phyloP scores from a whole-genome alignment of 2,797 vertebrate species.

The Microctenopoma stevenorrisi region DNA sequence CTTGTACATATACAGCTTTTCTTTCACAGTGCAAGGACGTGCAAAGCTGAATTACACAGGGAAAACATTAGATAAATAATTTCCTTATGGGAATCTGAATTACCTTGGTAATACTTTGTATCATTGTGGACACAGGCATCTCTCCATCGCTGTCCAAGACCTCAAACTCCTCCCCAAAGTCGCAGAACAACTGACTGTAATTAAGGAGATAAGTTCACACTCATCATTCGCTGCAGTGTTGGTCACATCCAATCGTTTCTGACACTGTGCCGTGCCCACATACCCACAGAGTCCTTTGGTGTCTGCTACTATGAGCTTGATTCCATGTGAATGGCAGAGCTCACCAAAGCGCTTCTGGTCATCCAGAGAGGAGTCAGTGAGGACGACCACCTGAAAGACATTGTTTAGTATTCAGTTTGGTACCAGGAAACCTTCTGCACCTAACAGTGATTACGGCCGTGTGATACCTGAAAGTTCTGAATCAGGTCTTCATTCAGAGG shows the following conservation, averaged over 20 bases:
- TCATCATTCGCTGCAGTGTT: background rate
- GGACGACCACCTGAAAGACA: slow-evolving; percentile 87
- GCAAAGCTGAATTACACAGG: slow-evolving; percentile 8
- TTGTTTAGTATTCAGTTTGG: background rate
- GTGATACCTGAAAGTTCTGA: slow-evolving; percentile 82
- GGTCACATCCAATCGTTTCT: background rate
- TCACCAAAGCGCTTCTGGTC: slow-evolving; percentile 86
- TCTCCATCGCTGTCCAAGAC: slow-evolving; percentile 83
- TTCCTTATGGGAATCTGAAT: too few relatives aligned
- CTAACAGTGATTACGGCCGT: background rate
- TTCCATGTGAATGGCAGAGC: slow-evolving; percentile 82
- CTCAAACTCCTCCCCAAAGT: slow-evolving; percentile 88
- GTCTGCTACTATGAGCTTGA: slow-evolving; percentile 87
- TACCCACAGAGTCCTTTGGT: slow-evolving; percentile 91
- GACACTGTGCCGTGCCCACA: slow-evolving; percentile 25
- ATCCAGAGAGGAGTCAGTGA: slow-evolving; percentile 87
- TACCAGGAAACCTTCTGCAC: background rate
- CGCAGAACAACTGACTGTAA: slow-evolving; percentile 92
- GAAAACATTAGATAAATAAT: background rate
- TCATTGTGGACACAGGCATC: slow-evolving; percentile 67
- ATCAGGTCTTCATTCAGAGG: slow-evolving; percentile 82
- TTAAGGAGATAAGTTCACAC: background rate
- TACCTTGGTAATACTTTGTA: slow-evolving; percentile 88
- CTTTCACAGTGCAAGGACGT: background rate
- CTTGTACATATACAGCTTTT: background rate